A percentile compares a stretch with the other conserved stretches of the same genome.
These are phyloP conservation scores for Daktulosphaira vitifoliae DNA, from an alignment of 1,140 invertebrate genomes.

Conservation along the genomic window DNA sequence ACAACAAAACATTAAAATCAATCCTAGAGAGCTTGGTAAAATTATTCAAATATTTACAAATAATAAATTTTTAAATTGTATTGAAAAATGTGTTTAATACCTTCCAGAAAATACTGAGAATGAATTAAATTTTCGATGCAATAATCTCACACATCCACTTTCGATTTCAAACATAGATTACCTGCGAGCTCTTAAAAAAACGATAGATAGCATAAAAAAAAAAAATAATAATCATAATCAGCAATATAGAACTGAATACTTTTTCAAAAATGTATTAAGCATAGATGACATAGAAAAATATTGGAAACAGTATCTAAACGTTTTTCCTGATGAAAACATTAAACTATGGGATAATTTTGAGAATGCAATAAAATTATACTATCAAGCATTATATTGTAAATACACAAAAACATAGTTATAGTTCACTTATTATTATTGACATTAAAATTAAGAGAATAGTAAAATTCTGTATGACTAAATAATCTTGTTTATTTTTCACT, in stretches of 20 bases:
- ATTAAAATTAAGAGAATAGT: too few species aligned
- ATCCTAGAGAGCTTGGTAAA: too few species aligned
- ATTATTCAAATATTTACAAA: too few species aligned
- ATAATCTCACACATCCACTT: neutral
- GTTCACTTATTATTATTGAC: too few species aligned
- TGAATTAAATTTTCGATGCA: neutral
- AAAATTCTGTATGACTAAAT: too few species aligned
- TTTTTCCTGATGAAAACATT: slow-evolving; percentile 46
- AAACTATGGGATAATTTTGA: slow-evolving; percentile 50
- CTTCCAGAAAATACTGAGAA: too few species aligned
- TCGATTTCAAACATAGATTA: neutral
- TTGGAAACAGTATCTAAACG: slow-evolving; percentile 46
- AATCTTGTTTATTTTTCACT: too few species aligned
- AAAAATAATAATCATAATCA: neutral
- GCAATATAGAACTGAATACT: neutral
- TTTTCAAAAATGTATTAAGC: slow-evolving; percentile 9
- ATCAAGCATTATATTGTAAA: slow-evolving; percentile 46
- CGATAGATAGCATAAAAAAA: neutral
- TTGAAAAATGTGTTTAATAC: too few species aligned
- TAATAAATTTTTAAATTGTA: too few species aligned
- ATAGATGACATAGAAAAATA: slow-evolving; percentile 46
- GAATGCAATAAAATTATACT: slow-evolving; percentile 49
- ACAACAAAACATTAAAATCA: too few species aligned
- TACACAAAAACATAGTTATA: too few species aligned
- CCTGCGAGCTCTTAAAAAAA: neutral